Conservation (phyloP, 2,888 invertebrate genomes). For the Cataglyphis altisquamis region DNA sequence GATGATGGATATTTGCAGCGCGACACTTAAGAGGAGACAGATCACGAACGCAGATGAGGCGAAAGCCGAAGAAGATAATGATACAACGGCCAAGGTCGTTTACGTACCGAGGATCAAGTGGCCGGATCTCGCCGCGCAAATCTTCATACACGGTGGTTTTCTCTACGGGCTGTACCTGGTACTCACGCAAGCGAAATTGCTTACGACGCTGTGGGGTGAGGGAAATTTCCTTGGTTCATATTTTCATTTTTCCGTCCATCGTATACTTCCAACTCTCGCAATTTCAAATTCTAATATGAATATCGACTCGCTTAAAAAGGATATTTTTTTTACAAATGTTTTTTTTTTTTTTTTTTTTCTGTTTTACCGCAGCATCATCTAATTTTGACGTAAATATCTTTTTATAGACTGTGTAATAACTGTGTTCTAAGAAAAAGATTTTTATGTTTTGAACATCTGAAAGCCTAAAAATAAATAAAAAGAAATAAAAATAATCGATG, state of each 20-base stretch:
- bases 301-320: background rate
- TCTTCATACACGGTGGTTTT: slow-evolving; percentile 90
- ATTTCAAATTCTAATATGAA: background rate
- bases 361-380: background rate
- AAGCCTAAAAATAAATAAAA: background rate
- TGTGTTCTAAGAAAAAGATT: background rate
- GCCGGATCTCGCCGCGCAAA: slow-evolving; percentile 91
- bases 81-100: slow-evolving; percentile 54
- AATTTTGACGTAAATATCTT: background rate
- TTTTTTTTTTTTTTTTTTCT: background rate
- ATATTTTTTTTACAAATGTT: background rate
- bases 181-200: slow-evolving; percentile 88
- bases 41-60: background rate
- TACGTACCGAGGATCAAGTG: slow-evolving; percentile 90
- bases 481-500: background rate
- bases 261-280: background rate
- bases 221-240: background rate
- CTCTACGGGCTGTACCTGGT: slow-evolving; percentile 91
- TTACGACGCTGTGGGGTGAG: slow-evolving; percentile 92
- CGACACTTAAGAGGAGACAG: background rate
- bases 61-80: slow-evolving; percentile 13
- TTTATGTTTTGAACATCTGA: background rate
- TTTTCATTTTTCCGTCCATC: background rate
- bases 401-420: background rate
- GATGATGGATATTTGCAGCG: slow-evolving; percentile 29